These are phyloP conservation scores for Ferrisia virgata DNA, from an alignment of 2,888 invertebrate genomes.

Conservation along the genomic window DNA sequence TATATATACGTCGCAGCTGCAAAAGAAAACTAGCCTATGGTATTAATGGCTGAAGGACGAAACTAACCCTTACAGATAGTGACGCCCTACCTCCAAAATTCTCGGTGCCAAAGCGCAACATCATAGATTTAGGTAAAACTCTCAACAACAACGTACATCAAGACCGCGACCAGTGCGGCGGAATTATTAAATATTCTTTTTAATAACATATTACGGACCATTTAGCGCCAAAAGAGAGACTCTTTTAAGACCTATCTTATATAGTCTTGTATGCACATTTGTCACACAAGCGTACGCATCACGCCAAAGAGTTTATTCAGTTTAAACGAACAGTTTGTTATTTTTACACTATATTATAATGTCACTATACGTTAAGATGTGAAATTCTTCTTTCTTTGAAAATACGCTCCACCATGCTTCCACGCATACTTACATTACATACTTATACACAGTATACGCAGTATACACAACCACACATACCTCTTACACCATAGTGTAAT, in stretches of 20 bases:
- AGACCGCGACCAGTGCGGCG: neutral
- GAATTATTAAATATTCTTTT: constrained; percentile 44
- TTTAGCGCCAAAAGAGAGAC: constrained; percentile 40
- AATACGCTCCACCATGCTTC: neutral
- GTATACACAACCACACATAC: no score
- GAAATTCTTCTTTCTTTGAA: constrained; percentile 4
- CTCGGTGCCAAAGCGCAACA: neutral
- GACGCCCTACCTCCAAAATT: neutral
- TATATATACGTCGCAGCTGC: neutral
- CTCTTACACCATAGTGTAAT: neutral
- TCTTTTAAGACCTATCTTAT: constrained; percentile 1
- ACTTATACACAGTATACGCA: no score
- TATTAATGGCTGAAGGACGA: neutral
- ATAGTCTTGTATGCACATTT: constrained; percentile 32
- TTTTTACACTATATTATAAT: constrained; percentile 45
- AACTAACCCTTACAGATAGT: neutral
- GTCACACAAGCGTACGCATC: constrained; percentile 38
- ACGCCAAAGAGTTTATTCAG: constrained; percentile 39
- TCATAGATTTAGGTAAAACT: neutral
- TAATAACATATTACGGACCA: constrained; percentile 46
- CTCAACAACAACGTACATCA: neutral
- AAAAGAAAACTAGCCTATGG: neutral
- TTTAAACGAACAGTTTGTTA: constrained; percentile 45
- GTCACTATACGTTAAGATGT: constrained; percentile 12
- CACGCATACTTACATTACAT: neutral